A percentile compares a stretch with the other conserved stretches of the same genome.
Evolutionary conservation across 2,113 vertebrate genomes (phyloP).

Genomic region (Thamnophis sirtalis): DNA sequence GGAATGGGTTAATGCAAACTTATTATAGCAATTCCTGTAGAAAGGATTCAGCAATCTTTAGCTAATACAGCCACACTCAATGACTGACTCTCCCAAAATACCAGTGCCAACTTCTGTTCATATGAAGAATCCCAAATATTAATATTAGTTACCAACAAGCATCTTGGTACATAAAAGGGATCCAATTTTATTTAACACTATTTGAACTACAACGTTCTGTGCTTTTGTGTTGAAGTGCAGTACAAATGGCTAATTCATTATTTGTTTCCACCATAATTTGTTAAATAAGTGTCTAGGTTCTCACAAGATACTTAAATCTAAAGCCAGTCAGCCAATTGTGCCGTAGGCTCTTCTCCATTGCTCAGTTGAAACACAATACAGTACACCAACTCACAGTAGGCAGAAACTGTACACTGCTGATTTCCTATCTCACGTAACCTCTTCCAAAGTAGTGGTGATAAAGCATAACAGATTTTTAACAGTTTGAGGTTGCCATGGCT

Average conservation of each 20-base stretch:
- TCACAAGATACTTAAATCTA: neutral
- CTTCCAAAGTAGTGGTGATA: neutral
- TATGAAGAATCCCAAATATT: neutral
- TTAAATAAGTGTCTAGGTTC: neutral
- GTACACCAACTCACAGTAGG: neutral
- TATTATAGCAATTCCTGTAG: slow-evolving; percentile 11
- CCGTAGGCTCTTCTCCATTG: neutral
- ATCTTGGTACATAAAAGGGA: neutral
- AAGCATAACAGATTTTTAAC: neutral
- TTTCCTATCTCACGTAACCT: neutral
- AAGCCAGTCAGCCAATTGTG: neutral
- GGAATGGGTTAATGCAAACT: neutral
- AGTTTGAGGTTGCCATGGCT: neutral
- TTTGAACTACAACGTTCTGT: neutral
- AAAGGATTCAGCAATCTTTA: neutral
- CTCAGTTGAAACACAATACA: neutral
- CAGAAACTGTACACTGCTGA: neutral
- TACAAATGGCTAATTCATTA: neutral
- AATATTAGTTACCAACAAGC: neutral
- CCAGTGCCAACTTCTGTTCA: neutral
- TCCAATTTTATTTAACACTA: neutral
- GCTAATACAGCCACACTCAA: neutral
- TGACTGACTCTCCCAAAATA: neutral
- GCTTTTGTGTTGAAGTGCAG: neutral
- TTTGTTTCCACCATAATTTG: neutral